A percentile compares a stretch with the other conserved stretches of the same genome.
Conservation (phyloP, 2,797 vertebrate genomes). For the Crenuchus spilurus region DNA sequence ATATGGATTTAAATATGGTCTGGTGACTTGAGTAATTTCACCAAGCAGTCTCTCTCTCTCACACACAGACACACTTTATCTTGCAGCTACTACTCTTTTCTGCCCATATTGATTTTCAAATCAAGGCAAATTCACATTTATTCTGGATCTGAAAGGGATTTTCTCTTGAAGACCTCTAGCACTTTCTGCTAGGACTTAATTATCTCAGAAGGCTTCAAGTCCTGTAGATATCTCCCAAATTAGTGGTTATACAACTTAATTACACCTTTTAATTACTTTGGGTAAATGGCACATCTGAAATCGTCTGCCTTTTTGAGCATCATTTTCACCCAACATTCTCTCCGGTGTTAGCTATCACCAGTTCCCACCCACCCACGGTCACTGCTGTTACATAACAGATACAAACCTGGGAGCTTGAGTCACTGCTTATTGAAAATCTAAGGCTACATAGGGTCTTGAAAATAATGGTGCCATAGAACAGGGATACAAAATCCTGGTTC, state of each 20-base stretch:
- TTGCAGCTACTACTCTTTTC: slow-evolving; percentile 10
- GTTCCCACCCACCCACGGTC: no score
- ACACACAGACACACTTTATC: slow-evolving; percentile 25
- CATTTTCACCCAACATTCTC: not conserved
- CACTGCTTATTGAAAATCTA: no score
- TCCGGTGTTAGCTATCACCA: not conserved
- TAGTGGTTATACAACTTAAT: slow-evolving; percentile 38
- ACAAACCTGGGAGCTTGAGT: not conserved
- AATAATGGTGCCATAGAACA: no score
- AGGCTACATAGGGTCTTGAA: no score
- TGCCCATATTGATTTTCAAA: slow-evolving; percentile 28
- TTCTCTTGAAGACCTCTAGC: slow-evolving; percentile 8
- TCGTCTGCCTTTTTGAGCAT: not conserved
- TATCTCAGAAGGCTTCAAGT: slow-evolving; percentile 28
- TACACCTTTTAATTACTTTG: slow-evolving; percentile 40
- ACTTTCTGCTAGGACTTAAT: slow-evolving; percentile 20
- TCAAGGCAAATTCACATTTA: slow-evolving; percentile 17
- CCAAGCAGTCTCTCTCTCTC: not conserved
- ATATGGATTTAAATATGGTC: slow-evolving; percentile 42
- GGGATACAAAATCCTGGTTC: no score
- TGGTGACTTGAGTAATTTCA: slow-evolving; percentile 31
- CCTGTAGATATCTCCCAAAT: slow-evolving; percentile 33
- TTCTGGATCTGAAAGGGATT: slow-evolving; percentile 19
- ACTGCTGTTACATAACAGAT: not conserved
- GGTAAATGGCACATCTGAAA: slow-evolving; percentile 7